Conservation (phyloP, 2,113 vertebrate genomes). For the Recurvirostra avosetta region DNA sequence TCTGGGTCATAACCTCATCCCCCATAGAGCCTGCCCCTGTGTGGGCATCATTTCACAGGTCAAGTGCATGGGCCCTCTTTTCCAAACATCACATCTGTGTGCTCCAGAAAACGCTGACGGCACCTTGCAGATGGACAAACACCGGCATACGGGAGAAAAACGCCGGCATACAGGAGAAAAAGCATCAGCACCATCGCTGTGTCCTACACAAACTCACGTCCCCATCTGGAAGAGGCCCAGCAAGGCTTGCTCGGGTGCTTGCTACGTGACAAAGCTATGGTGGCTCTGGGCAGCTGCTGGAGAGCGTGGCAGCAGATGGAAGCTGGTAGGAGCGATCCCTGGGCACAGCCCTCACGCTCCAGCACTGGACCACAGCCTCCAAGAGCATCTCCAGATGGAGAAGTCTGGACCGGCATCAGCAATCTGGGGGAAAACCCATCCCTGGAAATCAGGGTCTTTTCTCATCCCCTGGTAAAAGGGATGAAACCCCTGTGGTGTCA, state of each 20-base stretch:
- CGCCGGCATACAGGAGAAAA: no score
- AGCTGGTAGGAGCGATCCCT: not conserved
- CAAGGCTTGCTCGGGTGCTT: not conserved
- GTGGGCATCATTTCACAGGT: not conserved
- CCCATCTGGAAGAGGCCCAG: not conserved
- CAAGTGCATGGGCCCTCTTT: accelerated
- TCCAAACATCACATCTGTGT: not conserved
- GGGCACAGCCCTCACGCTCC: not conserved
- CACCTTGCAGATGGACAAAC: not conserved
- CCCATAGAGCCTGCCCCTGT: not conserved
- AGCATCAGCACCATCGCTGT: not conserved
- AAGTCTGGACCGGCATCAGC: not conserved
- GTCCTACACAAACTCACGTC: not conserved
- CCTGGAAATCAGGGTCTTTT: not conserved
- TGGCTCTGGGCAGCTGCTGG: not conserved
- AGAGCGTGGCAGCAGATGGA: not conserved
- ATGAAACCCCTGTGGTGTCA: not conserved
- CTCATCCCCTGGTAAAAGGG: not conserved
- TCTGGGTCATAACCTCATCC: not conserved
- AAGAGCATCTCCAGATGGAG: not conserved
- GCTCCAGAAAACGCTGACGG: not conserved
- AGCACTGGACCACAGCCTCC: not conserved
- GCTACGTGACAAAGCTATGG: accelerated
- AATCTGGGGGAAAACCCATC: not conserved
- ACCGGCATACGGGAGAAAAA: not conserved